Evolutionary conservation across 2,888 invertebrate species (phyloP).

Genomic region (Sesia apiformis): DNA sequence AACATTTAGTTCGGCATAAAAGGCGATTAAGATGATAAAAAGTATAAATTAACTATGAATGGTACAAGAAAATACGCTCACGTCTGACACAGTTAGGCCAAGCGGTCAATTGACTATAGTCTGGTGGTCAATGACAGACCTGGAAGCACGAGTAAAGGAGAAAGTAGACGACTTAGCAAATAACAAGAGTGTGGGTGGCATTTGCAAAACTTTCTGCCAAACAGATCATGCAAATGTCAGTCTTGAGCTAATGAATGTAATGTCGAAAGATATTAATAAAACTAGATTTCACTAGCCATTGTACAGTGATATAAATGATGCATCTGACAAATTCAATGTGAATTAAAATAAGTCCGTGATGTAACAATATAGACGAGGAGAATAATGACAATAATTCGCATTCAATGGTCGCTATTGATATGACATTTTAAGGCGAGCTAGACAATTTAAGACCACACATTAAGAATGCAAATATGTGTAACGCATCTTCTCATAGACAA

Average conservation of each 20-base stretch:
- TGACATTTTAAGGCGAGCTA: background rate
- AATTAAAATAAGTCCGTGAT: background rate
- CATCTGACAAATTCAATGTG: background rate
- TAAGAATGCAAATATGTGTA: background rate
- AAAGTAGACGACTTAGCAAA: slow-evolving; percentile 41
- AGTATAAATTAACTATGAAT: background rate
- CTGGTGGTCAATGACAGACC: slow-evolving; percentile 24
- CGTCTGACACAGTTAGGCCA: slow-evolving; percentile 10
- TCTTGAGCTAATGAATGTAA: slow-evolving; percentile 21
- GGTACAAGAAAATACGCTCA: background rate
- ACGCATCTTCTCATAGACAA: background rate
- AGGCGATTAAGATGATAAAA: background rate
- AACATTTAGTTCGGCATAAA: background rate
- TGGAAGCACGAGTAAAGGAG: slow-evolving; percentile 23
- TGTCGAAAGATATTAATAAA: background rate
- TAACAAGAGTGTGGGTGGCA: slow-evolving; percentile 39
- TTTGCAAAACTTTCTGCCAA: slow-evolving; percentile 28
- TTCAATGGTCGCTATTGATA: background rate
- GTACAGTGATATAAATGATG: background rate
- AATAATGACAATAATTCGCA: background rate
- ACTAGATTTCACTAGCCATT: background rate
- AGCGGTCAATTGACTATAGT: slow-evolving; percentile 13
- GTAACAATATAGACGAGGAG: background rate
- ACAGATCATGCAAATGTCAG: slow-evolving; percentile 35
- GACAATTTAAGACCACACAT: background rate